phyloP scores from a whole-genome alignment of 2,888 invertebrate genomes.

The Metopia argyrocephala region DNA sequence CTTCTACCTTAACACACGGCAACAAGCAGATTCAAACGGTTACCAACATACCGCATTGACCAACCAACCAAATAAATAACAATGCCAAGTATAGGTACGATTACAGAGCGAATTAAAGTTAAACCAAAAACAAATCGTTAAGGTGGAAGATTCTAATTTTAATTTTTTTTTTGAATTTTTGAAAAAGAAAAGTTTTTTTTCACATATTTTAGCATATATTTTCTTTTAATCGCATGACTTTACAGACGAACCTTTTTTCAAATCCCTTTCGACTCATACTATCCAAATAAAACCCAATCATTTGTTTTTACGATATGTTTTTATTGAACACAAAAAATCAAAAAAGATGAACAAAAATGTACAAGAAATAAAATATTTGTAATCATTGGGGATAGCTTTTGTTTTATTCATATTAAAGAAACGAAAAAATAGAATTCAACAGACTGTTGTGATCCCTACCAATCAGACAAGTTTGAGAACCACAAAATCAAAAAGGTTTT shows the following conservation, averaged over 20 bases:
- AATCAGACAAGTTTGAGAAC: too few species aligned
- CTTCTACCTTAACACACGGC: too few species aligned
- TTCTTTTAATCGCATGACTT: neutral
- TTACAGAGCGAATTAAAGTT: neutral
- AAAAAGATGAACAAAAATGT: neutral
- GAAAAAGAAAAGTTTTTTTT: neutral
- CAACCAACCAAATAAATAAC: too few species aligned
- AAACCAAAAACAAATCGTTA: neutral
- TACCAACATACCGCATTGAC: too few species aligned
- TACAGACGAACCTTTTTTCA: neutral
- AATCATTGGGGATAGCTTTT: slow-evolving; percentile 20
- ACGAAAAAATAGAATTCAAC: too few species aligned
- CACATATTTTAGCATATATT: neutral
- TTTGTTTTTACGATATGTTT: neutral
- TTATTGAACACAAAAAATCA: slow-evolving; percentile 4
- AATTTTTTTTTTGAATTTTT: neutral
- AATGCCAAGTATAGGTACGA: too few species aligned
- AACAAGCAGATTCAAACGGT: too few species aligned
- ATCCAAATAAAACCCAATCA: neutral
- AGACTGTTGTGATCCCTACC: too few species aligned
- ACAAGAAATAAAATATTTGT: neutral
- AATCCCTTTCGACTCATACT: neutral
- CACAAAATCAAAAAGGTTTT: too few species aligned
- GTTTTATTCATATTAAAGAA: slow-evolving; percentile 5
- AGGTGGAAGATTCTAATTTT: neutral